Percentiles rank a stretch among this genome's conserved stretches.
Conservation (phyloP, 1,140 invertebrate genomes). For the Drosophila rufa region DNA sequence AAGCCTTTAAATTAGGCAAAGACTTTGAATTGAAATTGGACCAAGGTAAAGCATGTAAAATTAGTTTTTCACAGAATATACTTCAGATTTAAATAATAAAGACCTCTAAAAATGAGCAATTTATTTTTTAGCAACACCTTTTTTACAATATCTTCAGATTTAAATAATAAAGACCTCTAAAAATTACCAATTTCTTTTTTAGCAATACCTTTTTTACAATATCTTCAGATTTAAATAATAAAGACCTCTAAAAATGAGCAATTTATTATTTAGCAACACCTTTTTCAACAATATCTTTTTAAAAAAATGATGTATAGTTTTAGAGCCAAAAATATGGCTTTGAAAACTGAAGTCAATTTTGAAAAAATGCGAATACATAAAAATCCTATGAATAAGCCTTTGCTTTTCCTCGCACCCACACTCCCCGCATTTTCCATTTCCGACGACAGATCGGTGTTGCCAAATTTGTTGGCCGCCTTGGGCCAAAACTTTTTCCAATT, state of each 20-base stretch:
- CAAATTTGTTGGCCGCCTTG: conserved; percentile 29
- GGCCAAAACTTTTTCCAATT: conserved; percentile 21
- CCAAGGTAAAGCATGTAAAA: not conserved
- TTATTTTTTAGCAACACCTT: too few species aligned
- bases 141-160: not conserved
- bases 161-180: too few species aligned
- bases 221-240: too few species aligned
- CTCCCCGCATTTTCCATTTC: not conserved
- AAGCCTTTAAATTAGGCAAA: conserved; percentile 3
- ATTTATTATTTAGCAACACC: too few species aligned
- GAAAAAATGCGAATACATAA: not conserved
- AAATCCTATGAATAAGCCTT: not conserved
- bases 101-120: too few species aligned
- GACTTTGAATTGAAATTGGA: not conserved
- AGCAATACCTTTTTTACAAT: too few species aligned
- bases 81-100: too few species aligned
- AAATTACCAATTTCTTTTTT: too few species aligned
- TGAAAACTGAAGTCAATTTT: not conserved
- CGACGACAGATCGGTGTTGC: conserved; percentile 27
- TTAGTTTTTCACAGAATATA: too few species aligned
- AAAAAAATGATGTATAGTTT: not conserved
- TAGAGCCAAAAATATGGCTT: not conserved
- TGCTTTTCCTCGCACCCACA: not conserved
- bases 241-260: too few species aligned
- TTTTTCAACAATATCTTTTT: not conserved